Percentiles rank a stretch among this genome's conserved stretches.
Evolutionary conservation across 2,113 vertebrate species (phyloP).

Genomic region (Saguinus imperator): DNA sequence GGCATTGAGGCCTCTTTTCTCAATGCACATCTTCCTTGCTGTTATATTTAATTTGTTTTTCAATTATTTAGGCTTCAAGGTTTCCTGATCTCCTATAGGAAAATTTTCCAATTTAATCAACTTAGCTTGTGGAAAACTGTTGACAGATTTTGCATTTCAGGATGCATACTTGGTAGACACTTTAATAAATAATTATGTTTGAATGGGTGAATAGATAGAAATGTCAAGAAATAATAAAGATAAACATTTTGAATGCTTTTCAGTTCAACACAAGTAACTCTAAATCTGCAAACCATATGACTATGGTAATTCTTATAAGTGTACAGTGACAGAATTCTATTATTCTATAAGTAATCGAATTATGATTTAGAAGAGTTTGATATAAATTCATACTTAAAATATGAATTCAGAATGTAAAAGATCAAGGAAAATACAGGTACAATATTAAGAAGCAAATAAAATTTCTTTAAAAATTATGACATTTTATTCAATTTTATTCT

Average conservation of each 20-base stretch:
- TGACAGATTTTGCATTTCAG: not conserved
- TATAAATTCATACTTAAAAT: not conserved
- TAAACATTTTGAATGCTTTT: conserved; percentile 37
- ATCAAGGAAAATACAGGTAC: not conserved
- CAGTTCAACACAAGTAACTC: not conserved
- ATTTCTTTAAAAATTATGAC: not conserved
- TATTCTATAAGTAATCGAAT: conserved; percentile 22
- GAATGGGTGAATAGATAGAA: not conserved
- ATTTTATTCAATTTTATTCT: not conserved
- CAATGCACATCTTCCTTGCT: not conserved
- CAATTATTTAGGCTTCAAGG: conserved; percentile 37
- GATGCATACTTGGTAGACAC: not conserved
- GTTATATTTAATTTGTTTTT: conserved; percentile 47
- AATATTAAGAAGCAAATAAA: not conserved
- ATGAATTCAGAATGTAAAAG: not conserved
- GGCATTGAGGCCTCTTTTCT: not conserved
- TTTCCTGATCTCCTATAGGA: conserved; percentile 18
- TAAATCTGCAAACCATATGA: conserved; percentile 13
- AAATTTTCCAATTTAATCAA: conserved; percentile 45
- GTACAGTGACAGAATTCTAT: not conserved
- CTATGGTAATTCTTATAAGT: not conserved
- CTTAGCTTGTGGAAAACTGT: not conserved
- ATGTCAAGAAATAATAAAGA: conserved; percentile 27
- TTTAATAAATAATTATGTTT: conserved; percentile 24
- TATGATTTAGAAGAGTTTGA: not conserved